Evolutionary conservation across 2,888 invertebrate species (phyloP).

Genomic region (Morpho helenor): DNA sequence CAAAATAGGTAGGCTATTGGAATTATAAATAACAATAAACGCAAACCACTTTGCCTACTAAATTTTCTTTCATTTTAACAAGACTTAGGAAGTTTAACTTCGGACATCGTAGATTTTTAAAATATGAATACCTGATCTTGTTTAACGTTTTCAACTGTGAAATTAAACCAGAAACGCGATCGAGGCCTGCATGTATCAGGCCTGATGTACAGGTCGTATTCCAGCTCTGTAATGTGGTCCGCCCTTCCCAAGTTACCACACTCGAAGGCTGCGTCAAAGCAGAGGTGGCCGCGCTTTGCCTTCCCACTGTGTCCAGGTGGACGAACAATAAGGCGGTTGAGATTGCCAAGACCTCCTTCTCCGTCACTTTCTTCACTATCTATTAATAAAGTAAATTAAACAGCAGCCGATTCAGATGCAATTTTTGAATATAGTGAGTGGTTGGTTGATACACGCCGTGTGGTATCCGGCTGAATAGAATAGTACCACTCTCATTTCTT

Average conservation of each 20-base stretch:
- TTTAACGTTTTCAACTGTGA: conserved; percentile 97
- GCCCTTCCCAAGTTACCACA: conserved; percentile 98
- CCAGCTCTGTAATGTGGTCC: conserved; percentile 94
- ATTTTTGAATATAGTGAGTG: no score
- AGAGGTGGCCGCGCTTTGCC: conserved; percentile 96
- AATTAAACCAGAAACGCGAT: conserved; percentile 97
- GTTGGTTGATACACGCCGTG: no score
- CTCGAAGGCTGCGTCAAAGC: conserved; percentile 98
- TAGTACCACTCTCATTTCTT: no score
- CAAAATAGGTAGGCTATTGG: no score
- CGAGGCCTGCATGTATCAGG: conserved; percentile 98
- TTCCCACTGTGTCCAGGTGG: conserved; percentile 96
- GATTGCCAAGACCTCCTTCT: conserved; percentile 95
- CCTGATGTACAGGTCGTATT: conserved; percentile 96
- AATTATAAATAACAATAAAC: no score
- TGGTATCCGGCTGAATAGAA: no score
- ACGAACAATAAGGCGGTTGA: conserved; percentile 91
- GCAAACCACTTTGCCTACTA: no score
- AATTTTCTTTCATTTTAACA: no score
- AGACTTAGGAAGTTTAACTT: background rate
- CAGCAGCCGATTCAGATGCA: no score
- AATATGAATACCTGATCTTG: conserved; percentile 84
- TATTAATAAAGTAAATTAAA: conserved; percentile 39
- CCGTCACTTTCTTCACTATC: conserved; percentile 96
- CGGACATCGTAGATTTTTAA: background rate